Evolutionary conservation across 2,797 vertebrate species (phyloP).

Genomic region (Melanotaenia pygmaea): DNA sequence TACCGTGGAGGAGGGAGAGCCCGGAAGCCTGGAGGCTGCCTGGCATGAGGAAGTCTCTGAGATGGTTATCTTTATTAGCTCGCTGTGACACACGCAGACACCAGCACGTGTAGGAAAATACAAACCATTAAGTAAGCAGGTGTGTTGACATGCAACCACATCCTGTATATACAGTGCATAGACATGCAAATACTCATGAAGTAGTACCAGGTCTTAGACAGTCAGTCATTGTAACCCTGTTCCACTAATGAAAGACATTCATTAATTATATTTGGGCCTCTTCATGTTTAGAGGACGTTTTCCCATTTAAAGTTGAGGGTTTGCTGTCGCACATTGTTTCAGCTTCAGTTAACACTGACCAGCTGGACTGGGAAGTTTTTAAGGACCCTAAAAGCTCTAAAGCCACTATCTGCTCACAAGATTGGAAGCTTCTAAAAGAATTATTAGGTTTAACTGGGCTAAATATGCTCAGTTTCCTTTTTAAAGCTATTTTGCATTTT

Average conservation of each 20-base stretch:
- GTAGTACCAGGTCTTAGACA: not conserved
- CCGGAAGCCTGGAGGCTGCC: constrained; percentile 42
- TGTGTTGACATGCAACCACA: not conserved
- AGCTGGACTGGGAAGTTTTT: constrained; percentile 6
- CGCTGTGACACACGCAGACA: constrained; percentile 5
- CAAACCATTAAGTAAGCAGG: not conserved
- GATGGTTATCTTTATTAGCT: constrained; percentile 62
- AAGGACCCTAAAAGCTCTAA: not conserved
- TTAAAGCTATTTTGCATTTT: not conserved
- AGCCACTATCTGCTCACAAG: not conserved
- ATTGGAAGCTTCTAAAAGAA: not conserved
- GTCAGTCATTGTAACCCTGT: not conserved
- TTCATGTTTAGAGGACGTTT: constrained; percentile 15
- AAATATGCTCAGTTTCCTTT: constrained; percentile 4
- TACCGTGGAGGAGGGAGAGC: constrained; percentile 11
- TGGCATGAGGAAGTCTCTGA: constrained; percentile 45
- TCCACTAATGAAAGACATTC: constrained; percentile 1
- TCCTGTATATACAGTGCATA: not conserved
- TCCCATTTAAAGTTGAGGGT: constrained; percentile 16
- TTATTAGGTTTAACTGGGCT: constrained; percentile 9
- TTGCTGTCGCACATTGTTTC: not conserved
- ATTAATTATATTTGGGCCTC: constrained; percentile 19
- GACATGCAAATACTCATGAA: not conserved
- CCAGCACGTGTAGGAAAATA: not conserved
- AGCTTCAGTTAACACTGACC: not conserved